These are phyloP conservation scores for Sorex fumeus DNA, from an alignment of 2,113 vertebrate genomes.

Conservation along the genomic window DNA sequence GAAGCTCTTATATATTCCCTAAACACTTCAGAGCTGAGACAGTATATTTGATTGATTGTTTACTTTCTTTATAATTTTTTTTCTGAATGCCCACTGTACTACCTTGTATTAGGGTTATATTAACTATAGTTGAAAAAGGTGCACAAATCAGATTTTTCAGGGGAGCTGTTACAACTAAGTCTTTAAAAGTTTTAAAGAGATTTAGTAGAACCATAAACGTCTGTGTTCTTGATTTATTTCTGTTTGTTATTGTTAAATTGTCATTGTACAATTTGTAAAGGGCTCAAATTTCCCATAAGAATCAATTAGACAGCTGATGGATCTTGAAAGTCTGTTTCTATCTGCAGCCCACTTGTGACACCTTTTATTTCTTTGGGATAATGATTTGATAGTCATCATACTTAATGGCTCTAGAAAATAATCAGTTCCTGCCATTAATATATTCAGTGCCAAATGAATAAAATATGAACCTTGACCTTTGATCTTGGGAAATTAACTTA, in stretches of 20 bases:
- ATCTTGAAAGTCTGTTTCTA: conserved; percentile 41
- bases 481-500: conserved; percentile 20
- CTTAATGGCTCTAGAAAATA: conserved; percentile 42
- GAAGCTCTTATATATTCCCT: not conserved
- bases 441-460: conserved; percentile 18
- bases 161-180: not conserved
- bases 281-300: conserved; percentile 45
- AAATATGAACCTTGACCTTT: conserved; percentile 50
- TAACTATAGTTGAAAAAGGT: conserved; percentile 27
- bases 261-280: conserved; percentile 5
- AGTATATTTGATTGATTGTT: conserved; percentile 7
- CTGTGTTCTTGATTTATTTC: conserved; percentile 43
- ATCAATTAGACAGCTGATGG: not conserved
- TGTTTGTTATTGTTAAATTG: not conserved
- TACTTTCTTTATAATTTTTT: conserved; percentile 46
- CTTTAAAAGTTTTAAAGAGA: conserved; percentile 16
- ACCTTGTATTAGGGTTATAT: not conserved
- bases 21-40: not conserved
- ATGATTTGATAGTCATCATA: conserved; percentile 61
- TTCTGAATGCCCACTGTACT: not conserved
- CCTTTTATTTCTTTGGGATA: conserved; percentile 52
- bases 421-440: conserved; percentile 41
- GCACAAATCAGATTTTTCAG: conserved; percentile 18
- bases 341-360: not conserved
- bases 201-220: conserved; percentile 9